phyloP scores from a whole-genome alignment of 2,888 invertebrate genomes.

The Dynastes grantii region DNA sequence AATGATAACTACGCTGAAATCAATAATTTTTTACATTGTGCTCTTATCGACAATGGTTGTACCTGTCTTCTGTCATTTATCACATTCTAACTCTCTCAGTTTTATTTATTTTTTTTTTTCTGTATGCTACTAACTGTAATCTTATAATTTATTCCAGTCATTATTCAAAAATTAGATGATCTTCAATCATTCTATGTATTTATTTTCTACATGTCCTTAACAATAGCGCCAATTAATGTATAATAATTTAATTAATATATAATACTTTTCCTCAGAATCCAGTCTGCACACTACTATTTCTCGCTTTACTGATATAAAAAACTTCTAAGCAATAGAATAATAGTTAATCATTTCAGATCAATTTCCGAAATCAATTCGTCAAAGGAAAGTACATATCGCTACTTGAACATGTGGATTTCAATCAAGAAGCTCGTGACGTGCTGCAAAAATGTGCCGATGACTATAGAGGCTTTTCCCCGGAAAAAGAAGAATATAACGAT shows the following conservation, averaged over 20 bases:
- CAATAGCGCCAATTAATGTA: too few species aligned
- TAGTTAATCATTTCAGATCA: background rate
- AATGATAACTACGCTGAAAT: background rate
- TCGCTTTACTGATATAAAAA: background rate
- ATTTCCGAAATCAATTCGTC: background rate
- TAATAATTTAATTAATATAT: too few species aligned
- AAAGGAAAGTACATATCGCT: background rate
- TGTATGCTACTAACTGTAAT: too few species aligned
- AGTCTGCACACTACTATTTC: background rate
- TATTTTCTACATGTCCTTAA: too few species aligned
- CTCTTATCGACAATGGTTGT: too few species aligned
- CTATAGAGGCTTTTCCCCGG: background rate
- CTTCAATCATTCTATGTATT: too few species aligned
- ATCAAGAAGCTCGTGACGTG: background rate
- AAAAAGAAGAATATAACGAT: background rate
- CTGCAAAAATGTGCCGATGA: background rate
- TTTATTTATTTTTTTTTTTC: too few species aligned
- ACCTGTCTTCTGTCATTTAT: too few species aligned
- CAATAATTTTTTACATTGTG: too few species aligned
- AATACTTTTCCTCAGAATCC: background rate
- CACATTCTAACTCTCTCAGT: too few species aligned
- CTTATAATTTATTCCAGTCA: too few species aligned
- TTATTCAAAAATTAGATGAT: too few species aligned
- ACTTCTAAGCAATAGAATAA: background rate
- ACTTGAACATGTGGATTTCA: background rate